Evolutionary conservation across 2,797 vertebrate genomes (phyloP), one percentile per base, ranked within the genome.

Genomic region (Dromococcyx pavoninus): DNA sequence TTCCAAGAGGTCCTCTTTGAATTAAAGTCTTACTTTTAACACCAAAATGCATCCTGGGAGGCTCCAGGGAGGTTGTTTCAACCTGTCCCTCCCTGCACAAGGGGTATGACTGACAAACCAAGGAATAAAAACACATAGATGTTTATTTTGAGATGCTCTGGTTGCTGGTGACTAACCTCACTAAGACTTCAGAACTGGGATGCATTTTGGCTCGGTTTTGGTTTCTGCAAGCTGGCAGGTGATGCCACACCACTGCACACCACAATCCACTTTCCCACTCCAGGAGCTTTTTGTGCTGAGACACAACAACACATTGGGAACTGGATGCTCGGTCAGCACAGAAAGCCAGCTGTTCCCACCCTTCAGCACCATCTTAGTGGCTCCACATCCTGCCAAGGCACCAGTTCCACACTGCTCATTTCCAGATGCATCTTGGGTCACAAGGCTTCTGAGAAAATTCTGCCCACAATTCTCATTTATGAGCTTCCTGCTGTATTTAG

Each of bases 181-280:
- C 79, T 44, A 39, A 78, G 51, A 58, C 65, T 72, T 50, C 11
- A 2, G 64, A 53, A 28, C 66, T 0, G 0, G 70, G 73, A 81
- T n/a, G 25, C 6, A 10, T 51, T 72, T 23, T 70, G 88, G 71
- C 58, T 78, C 5, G 2, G 39, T 24, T 84, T 89, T 78, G 43
- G 7, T 72, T 88, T 90, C 58, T 86, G 88, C 95, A 90, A 90
- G 92, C 86, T 94, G 86, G 86, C 80, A 91, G 94, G 93, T 96
- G 91, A 64, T 4, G 2, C n/a, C 5, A 1, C 2, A 0, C 9
- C 35, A 35, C 39, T 21, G 3, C 84, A 37, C 35, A 35, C 39
- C 28, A 3, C 86, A 37, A 43, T 7, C 43, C 74, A 33, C 14
- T 57, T 65, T 50, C 72, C 88, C 74, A 43, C 57, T 32, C 32